Evolutionary conservation across 2,888 invertebrate genomes (phyloP).

Genomic region (Vandiemenella viatica): DNA sequence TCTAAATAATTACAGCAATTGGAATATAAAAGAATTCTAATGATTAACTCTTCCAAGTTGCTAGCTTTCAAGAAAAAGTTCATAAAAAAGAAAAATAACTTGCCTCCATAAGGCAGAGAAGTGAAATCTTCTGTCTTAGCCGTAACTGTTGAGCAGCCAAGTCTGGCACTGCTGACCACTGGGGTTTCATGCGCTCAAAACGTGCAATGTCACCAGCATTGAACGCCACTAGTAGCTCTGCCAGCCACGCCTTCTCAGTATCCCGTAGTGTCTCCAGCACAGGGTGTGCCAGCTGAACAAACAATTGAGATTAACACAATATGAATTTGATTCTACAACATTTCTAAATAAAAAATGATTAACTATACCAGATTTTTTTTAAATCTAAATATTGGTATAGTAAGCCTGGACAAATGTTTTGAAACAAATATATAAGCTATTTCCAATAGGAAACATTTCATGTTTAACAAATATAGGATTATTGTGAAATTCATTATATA

Average conservation of each 20-base stretch:
- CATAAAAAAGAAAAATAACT: constrained; percentile 12
- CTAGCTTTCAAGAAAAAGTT: background rate
- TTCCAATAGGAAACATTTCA: too few species aligned
- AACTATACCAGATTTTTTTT: too few species aligned
- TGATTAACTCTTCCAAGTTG: background rate
- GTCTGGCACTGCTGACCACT: constrained; percentile 70
- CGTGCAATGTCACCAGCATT: constrained; percentile 69
- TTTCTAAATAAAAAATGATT: too few species aligned
- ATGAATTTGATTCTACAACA: too few species aligned
- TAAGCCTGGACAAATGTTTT: too few species aligned
- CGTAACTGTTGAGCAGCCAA: constrained; percentile 64
- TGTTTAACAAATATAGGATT: too few species aligned
- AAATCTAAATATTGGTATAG: too few species aligned
- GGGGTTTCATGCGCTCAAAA: constrained; percentile 53
- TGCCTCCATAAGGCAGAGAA: constrained; percentile 91
- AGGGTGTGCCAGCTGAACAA: constrained; percentile 74
- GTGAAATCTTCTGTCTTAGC: constrained; percentile 81
- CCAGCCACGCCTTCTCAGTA: constrained; percentile 74
- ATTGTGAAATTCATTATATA: too few species aligned
- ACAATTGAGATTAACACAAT: background rate
- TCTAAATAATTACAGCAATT: too few species aligned
- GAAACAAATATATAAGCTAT: too few species aligned
- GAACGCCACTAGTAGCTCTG: constrained; percentile 72
- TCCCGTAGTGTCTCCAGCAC: constrained; percentile 71
- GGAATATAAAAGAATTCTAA: background rate